Evolutionary conservation across 92 coral and sea anemone species (phyloP), one percentile per base, ranked within the genome.

Genomic region (Epizoanthus stellaris): DNA sequence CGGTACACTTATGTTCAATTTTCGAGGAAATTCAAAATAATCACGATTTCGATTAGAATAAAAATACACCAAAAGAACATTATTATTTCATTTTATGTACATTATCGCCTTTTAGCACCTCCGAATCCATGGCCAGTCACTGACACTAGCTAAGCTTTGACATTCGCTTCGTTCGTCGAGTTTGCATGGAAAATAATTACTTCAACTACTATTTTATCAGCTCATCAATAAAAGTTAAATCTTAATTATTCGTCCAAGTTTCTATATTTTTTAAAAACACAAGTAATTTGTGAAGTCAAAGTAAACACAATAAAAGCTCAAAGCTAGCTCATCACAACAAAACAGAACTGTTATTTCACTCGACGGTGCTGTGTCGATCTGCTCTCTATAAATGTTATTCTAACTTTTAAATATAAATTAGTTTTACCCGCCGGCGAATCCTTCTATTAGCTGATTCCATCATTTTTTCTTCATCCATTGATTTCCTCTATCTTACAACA

Each of bases 381-480:
- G 56, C 2, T 52, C 10, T 52, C 56, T 4, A 45, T 45, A 5
- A 14, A 34, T 15, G 43, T 23, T 54, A 12, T 13, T 64, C 39
- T 65, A 15, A 53, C 16, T 11, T 43, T 64, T 38, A 19, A 53
- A 73, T 12, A 23, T 5, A 49, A 52, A 30, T 45, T 16, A 49
- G 25, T 47, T 64, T 59, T 93, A 90, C 94, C 94, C 90, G 90
- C 12, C 30, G 57, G 10, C 89, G 87, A 23, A 91, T 91, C 70
- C 88, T 81, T 76, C 38, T 82, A 87, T 88, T 88, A 30, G 85
- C 23, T 25, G 54, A 60, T 42, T 77, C 43, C 63, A 80, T 63
- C 72, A 70, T 88, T 60, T 81, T 77, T 72, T 85, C 82, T 54
- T 73, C 82, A 25, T 59, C 80, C 80, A 72, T 75, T 59, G 67